These are phyloP conservation scores for Ips typographus DNA, from an alignment of 1,140 invertebrate species.

Conservation along the genomic window DNA sequence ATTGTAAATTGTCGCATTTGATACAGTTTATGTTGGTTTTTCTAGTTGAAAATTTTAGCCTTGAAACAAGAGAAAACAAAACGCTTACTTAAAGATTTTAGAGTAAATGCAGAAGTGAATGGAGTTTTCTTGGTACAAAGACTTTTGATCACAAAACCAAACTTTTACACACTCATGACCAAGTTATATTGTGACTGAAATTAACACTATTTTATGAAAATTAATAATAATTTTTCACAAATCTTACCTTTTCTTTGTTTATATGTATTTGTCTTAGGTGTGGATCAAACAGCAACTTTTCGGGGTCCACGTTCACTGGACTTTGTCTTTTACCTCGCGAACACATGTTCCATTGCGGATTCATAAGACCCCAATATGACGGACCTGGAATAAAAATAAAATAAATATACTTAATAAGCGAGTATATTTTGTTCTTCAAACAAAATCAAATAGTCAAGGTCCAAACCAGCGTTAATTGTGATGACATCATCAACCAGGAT, in stretches of 20 bases:
- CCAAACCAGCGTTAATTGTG: too few relatives aligned
- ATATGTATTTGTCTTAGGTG: constrained; percentile 85
- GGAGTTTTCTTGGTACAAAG: too few relatives aligned
- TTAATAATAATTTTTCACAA: neutral
- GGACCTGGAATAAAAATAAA: constrained; percentile 67
- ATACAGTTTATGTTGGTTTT: neutral
- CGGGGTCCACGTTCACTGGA: constrained; percentile 93
- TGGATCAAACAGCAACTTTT: constrained; percentile 91
- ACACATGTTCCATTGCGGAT: constrained; percentile 95
- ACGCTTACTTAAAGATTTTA: too few relatives aligned
- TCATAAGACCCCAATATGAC: constrained; percentile 94
- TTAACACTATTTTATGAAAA: neutral
- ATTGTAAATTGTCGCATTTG: too few relatives aligned
- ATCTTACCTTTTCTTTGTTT: constrained; percentile 85
- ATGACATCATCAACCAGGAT: too few relatives aligned
- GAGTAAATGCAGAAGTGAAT: too few relatives aligned
- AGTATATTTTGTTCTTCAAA: neutral
- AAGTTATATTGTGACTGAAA: too few relatives aligned
- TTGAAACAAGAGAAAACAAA: too few relatives aligned
- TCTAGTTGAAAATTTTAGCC: too few relatives aligned
- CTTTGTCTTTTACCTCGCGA: constrained; percentile 91
- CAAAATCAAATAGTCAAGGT: too few relatives aligned
- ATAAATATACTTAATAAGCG: neutral
- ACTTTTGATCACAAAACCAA: too few relatives aligned
- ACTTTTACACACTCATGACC: too few relatives aligned